Evolutionary conservation across 2,888 invertebrate species (phyloP).

Genomic region (Beris morrisii): DNA sequence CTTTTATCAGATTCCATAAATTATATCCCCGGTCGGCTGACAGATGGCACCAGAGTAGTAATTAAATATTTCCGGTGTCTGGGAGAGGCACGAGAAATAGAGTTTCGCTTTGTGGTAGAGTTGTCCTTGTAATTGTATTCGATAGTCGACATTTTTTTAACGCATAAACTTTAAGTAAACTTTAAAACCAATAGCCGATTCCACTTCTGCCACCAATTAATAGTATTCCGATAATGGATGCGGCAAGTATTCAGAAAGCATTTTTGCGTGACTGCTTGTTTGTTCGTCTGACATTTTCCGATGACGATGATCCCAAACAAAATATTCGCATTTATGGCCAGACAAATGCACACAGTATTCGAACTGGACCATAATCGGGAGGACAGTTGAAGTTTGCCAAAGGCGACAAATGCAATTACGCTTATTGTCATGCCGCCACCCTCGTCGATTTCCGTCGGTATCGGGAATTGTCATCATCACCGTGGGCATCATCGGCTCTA

Average conservation of each 20-base stretch:
- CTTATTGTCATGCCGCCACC: conserved; percentile 38
- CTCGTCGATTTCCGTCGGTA: conserved; percentile 30
- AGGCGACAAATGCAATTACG: conserved; percentile 41
- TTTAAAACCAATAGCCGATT: too few species aligned
- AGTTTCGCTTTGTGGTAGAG: too few species aligned
- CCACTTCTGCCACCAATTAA: too few species aligned
- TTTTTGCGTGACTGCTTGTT: too few species aligned
- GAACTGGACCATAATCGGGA: conserved; percentile 19
- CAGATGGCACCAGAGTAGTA: conserved; percentile 44
- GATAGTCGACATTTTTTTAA: too few species aligned
- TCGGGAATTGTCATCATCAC: conserved; percentile 30
- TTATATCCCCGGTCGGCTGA: conserved; percentile 41
- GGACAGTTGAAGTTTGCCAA: conserved; percentile 27
- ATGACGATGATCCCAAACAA: too few species aligned
- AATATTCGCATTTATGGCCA: conserved; percentile 16
- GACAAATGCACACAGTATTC: conserved; percentile 3
- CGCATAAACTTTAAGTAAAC: too few species aligned
- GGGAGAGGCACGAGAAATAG: too few species aligned
- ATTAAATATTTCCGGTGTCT: conserved; percentile 43
- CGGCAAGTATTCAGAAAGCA: too few species aligned
- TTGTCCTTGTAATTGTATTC: too few species aligned
- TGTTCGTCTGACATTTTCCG: too few species aligned
- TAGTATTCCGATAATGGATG: too few species aligned
- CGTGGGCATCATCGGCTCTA: conserved; percentile 23
- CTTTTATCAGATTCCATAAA: conserved; percentile 42